A percentile compares a stretch with the other conserved stretches of the same genome.
Evolutionary conservation across 1,140 invertebrate species (phyloP).

Genomic region (Pseudachorutes palmiensis): DNA sequence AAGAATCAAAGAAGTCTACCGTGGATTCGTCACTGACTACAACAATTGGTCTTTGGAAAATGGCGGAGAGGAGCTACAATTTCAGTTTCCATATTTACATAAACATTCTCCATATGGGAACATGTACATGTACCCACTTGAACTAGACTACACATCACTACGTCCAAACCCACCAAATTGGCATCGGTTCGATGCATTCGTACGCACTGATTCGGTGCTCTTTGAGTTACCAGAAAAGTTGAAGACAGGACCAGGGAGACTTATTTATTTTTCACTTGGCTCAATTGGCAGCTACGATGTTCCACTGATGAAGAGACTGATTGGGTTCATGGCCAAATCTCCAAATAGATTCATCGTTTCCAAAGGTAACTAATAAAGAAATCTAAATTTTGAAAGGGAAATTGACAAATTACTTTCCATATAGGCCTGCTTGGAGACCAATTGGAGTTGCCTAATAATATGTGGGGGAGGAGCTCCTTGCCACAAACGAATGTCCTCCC

Average conservation of each 20-base stretch:
- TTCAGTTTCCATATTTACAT: not conserved
- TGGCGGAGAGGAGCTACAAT: not conserved
- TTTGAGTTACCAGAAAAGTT: not conserved
- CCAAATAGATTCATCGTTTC: slow-evolving; percentile 7
- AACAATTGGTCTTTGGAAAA: not conserved
- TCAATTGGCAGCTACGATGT: not conserved
- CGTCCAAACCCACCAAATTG: not conserved
- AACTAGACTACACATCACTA: not conserved
- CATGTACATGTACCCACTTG: slow-evolving; percentile 4
- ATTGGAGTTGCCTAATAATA: not conserved
- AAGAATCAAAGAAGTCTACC: not conserved
- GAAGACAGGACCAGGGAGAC: not conserved
- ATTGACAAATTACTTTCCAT: not conserved
- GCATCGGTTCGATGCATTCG: not conserved
- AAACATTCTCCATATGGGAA: not conserved
- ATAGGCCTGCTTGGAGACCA: not conserved
- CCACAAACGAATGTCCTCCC: slow-evolving; percentile 8
- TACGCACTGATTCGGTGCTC: not conserved
- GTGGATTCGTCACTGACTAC: not conserved
- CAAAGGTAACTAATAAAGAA: not conserved
- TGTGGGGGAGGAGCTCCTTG: not conserved
- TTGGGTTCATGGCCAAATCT: not conserved
- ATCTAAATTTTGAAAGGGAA: not conserved
- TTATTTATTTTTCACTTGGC: slow-evolving; percentile 12
- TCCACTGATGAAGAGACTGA: slow-evolving; percentile 6